Evolutionary conservation across 2,888 invertebrate genomes (phyloP), one percentile per base, ranked within the genome.

Genomic region (Diaphora mendica): DNA sequence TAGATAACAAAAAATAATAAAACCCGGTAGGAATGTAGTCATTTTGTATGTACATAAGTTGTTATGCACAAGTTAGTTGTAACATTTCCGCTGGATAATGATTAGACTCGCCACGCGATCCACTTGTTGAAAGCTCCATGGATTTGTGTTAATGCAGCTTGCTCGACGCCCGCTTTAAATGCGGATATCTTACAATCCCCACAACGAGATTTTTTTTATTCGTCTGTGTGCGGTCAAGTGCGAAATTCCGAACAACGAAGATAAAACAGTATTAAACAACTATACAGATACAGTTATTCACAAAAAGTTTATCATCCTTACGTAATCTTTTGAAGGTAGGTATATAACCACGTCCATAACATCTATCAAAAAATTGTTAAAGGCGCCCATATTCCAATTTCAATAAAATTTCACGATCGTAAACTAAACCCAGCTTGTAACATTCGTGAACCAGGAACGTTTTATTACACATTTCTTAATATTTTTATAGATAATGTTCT

Each of bases 401-500:
- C 84, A 91, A 91, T 87, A 85, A 87, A 86, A 87, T 86, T 84
- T 86, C 82, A 85, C 68, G 84, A 87, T 89, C 87, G 86, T 91
- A 91, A 92, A 92, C 87, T 86, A 88, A 86, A 76, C 82, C 82
- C 80, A 86, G 78, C 85, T 77, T 75, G 87, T 84, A 83, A 83
- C 80, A 85, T 84, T 87, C 84, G 87, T 83, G 85, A 82, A 82
- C 82, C 85, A 85, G 86, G 81, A 77, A 79, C 81, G 80, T 90
- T 92, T 92, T 92, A 91, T 90, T 81, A 79, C 78, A 84, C 81
- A 83, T 88, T 88, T 90, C 88, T 87, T 82, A 86, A 91, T 90
- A 91, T 89, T 92, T 92, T 91, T 92, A 91, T 93, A 89, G 91
- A 89, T 90, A 88, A 85, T 89, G 84, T 77, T 87, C 90, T 84